Conservation (phyloP, 1,140 invertebrate genomes). For the Anastatus disparis region DNA sequence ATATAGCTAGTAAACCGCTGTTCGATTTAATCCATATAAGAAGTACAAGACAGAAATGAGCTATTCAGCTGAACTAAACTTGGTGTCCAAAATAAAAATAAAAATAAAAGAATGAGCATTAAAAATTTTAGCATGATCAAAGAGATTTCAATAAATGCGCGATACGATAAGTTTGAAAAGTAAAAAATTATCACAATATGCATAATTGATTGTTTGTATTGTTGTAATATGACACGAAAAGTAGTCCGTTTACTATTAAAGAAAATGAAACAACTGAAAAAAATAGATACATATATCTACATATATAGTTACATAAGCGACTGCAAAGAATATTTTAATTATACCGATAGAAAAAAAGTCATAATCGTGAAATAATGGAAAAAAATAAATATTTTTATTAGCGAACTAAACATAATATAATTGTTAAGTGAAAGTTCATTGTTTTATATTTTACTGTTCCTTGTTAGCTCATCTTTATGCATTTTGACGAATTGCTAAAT, state of each 20-base stretch:
- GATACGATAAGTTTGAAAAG: neutral
- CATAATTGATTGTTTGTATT: conserved; percentile 55
- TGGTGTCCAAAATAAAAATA: neutral
- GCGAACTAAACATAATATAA: conserved; percentile 33
- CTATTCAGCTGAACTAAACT: neutral
- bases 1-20: conserved; percentile 34
- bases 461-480: conserved; percentile 4
- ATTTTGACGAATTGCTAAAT: conserved; percentile 23
- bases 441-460: conserved; percentile 49
- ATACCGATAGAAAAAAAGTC: conserved; percentile 45
- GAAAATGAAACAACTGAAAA: too few relatives aligned
- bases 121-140: neutral
- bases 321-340: conserved; percentile 56
- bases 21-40: conserved; percentile 40
- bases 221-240: conserved; percentile 51
- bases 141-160: neutral
- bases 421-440: conserved; percentile 44
- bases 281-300: conserved; percentile 10
- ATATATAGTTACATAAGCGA: conserved; percentile 41
- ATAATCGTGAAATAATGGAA: conserved; percentile 44
- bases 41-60: conserved; percentile 11
- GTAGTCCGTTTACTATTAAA: conserved; percentile 39
- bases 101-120: too few relatives aligned
- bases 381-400: conserved; percentile 57
- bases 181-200: too few relatives aligned